Base-by-base conservation (phyloP, 2,888 invertebrate genomes). In the Rhaphigaster nebulosa region DNA sequence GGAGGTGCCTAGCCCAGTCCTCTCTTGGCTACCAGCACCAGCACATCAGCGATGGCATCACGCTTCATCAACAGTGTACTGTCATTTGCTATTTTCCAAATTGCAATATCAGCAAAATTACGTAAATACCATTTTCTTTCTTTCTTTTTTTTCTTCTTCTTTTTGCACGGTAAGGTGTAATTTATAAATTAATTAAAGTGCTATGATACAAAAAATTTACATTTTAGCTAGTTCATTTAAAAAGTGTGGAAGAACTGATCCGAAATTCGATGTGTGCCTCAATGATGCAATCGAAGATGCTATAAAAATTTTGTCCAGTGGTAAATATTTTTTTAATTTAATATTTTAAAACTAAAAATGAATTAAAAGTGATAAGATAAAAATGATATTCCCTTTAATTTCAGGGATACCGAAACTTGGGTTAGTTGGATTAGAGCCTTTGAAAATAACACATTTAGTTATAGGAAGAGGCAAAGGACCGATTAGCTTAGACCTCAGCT, bases 401-500 rank as follows among this genome's bases (percentile, higher is more conserved):
- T 91, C 41, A 87, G 70, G 65, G 52, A 87, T 91, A 41, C 92
- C 91, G 26, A 92, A 90, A 52, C 88, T 92, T 13, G 92, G 91
- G 0, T 54, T 92, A 15, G 89, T 91, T 29, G 87, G 91, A 29
- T 84, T 92, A 88, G 92, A 92, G 65, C 92, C 92, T 13, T 91
- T 92, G 34, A 60, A 88, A n/a, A 91, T 92, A 34, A 89, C 91
- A 18, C 88, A 91, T 38, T 88, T 92, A 87, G 56, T 70, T 18
- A 91, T 92, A 84, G 91, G 91, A 38, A 76, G 90, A 87, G 92
- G 92, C 10, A 90, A 90, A 90, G 91, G 91, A 38, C 91, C 91
- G 10, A 89, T 92, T 38, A 91, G 90, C 41, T 76, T 92, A 52
- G 91, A 92, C 34, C 65, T 92, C 23, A 92, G 80, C 12, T 91